phyloP scores from a whole-genome alignment of 2,113 vertebrate species.

The Anseranas semipalmata region DNA sequence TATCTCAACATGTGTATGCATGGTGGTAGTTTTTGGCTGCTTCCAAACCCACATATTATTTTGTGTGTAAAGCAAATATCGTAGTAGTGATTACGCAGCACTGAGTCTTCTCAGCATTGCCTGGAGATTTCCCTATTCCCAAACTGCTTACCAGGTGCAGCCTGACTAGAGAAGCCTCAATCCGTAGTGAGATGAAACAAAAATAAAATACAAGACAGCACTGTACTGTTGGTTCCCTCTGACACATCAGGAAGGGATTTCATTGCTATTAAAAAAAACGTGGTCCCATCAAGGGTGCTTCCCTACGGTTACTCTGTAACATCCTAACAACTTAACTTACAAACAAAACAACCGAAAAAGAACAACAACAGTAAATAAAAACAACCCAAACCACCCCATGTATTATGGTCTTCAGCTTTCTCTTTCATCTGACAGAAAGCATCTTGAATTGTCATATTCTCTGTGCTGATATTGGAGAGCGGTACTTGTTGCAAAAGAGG shows the following conservation, averaged over 20 bases:
- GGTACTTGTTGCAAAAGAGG: not conserved
- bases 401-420: not conserved
- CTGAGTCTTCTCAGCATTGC: not conserved
- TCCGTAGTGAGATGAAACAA: not conserved
- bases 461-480: not conserved
- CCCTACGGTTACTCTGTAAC: not conserved
- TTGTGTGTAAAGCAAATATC: not conserved
- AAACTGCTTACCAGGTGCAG: not conserved
- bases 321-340: not conserved
- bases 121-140: not conserved
- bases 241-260: not conserved
- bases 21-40: not conserved
- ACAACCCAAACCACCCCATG: accelerated
- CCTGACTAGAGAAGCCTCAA: not conserved
- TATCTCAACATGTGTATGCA: not conserved
- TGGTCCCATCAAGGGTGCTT: not conserved
- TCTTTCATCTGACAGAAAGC: not conserved
- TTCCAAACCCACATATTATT: not conserved
- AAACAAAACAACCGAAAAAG: not conserved
- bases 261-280: not conserved
- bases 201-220: not conserved
- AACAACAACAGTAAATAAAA: accelerated
- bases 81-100: not conserved
- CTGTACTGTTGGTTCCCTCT: not conserved
- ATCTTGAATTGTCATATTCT: not conserved